These are phyloP conservation scores for Drosophila prolongata DNA, from an alignment of 2,888 invertebrate genomes.

Conservation along the genomic window DNA sequence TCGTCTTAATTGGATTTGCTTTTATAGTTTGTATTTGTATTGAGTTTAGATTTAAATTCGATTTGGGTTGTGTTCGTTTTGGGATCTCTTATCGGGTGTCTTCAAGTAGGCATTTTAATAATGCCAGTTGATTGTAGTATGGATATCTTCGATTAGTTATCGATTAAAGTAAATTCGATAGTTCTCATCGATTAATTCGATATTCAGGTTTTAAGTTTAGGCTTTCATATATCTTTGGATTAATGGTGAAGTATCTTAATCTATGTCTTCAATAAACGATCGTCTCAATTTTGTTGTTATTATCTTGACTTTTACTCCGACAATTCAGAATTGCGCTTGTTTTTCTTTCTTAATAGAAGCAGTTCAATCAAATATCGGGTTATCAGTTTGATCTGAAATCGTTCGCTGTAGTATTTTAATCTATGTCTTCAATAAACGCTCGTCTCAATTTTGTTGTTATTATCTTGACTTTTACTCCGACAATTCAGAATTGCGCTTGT, in stretches of 20 bases:
- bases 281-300: neutral
- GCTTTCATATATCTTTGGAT: neutral
- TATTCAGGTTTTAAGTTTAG: neutral
- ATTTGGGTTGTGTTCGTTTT: neutral
- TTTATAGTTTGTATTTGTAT: neutral
- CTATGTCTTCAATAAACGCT: neutral
- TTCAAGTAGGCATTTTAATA: neutral
- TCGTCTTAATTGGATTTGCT: too few relatives aligned
- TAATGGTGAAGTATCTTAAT: too few relatives aligned
- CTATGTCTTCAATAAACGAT: neutral
- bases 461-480: neutral
- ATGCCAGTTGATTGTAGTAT: neutral
- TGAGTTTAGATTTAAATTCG: neutral
- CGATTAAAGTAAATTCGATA: too few relatives aligned
- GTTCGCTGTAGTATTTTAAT: constrained; percentile 2
- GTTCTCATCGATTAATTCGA: neutral
- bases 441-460: neutral
- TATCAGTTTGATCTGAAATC: constrained; percentile 14
- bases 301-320: neutral
- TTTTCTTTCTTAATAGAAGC: neutral
- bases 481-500: neutral
- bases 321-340: neutral
- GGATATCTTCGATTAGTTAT: neutral
- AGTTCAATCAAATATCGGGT: constrained; percentile 10
- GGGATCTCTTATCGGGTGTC: neutral